Conservation (phyloP, 64 coral and sea anemone species). For the Stichodactyla helianthus region DNA sequence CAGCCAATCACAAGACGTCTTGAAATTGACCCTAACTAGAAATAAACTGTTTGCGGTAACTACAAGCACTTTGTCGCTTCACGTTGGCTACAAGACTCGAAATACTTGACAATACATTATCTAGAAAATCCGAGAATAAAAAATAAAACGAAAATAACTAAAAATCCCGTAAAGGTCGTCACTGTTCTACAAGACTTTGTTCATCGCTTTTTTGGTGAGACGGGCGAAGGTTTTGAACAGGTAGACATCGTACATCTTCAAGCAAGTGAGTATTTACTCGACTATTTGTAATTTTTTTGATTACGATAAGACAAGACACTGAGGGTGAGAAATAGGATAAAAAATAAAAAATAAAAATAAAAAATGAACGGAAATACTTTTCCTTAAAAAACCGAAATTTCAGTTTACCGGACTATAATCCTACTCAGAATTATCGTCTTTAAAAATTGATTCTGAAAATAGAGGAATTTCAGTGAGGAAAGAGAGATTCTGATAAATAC, state of each 20-base stretch:
- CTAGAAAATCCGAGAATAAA: not conserved
- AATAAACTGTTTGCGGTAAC: not conserved
- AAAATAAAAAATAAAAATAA: not conserved
- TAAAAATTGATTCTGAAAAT: not conserved
- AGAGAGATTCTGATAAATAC: not conserved
- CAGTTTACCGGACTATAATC: not conserved
- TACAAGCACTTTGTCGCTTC: not conserved
- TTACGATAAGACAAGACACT: no score
- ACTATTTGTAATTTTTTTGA: no score
- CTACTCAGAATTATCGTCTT: not conserved
- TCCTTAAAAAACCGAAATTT: not conserved
- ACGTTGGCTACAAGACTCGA: not conserved
- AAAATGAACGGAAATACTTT: not conserved
- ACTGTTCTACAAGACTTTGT: no score
- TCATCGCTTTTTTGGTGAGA: no score
- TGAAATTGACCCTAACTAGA: not conserved
- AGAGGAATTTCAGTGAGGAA: not conserved
- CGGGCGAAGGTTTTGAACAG: no score
- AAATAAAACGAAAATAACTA: not conserved
- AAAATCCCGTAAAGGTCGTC: not conserved
- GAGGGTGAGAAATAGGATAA: not conserved
- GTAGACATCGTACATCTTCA: no score
- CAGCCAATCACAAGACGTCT: not conserved
- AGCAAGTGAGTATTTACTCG: no score
- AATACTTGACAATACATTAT: not conserved